Evolutionary conservation across 2,888 invertebrate species (phyloP).

Genomic region (Scaeva pyrastri): DNA sequence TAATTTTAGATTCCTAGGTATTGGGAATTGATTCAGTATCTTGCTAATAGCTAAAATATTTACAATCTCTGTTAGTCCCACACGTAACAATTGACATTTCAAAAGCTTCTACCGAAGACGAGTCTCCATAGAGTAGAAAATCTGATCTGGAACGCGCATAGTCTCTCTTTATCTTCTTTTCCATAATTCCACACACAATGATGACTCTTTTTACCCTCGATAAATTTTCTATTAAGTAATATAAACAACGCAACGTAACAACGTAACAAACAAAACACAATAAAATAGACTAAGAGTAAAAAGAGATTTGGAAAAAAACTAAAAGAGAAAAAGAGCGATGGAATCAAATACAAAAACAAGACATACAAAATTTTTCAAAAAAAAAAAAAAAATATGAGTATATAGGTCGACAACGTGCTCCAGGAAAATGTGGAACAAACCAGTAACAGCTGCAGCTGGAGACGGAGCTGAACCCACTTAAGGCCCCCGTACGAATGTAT

Average conservation of each 20-base stretch:
- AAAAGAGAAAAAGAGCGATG: neutral
- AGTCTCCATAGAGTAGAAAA: conserved; percentile 36
- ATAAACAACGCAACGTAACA: conserved; percentile 10
- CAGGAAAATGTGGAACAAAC: conserved; percentile 77
- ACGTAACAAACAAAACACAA: neutral
- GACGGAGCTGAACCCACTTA: conserved; percentile 29
- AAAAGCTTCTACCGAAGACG: conserved; percentile 29
- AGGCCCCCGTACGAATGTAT: neutral
- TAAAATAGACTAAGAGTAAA: neutral
- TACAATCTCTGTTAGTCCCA: neutral
- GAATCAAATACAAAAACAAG: neutral
- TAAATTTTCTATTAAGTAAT: neutral
- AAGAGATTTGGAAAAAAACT: conserved; percentile 17
- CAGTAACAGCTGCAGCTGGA: conserved; percentile 67
- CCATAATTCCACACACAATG: neutral
- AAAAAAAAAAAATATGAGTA: conserved; percentile 64
- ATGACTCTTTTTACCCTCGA: neutral
- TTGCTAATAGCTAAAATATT: neutral
- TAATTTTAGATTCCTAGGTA: neutral
- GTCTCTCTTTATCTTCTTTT: conserved; percentile 19
- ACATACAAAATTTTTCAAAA: conserved; percentile 46
- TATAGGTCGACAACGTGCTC: conserved; percentile 83
- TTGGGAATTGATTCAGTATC: conserved; percentile 38
- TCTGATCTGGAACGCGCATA: conserved; percentile 63
- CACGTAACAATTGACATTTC: conserved; percentile 59